These are phyloP conservation scores for Bruchidius siliquastri DNA, from an alignment of 2,888 invertebrate genomes.

Conservation along the genomic window DNA sequence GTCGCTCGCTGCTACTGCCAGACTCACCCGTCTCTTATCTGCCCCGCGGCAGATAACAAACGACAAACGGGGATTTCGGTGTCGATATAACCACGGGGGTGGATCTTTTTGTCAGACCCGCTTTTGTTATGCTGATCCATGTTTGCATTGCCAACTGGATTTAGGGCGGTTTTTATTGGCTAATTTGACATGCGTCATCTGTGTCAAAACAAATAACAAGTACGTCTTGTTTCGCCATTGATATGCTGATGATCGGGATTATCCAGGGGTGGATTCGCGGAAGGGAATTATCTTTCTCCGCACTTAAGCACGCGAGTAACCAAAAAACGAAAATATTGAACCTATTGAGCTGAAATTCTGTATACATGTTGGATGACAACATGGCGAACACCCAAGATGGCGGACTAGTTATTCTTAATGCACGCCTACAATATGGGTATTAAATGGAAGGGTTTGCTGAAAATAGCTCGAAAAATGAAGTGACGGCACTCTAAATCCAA, in stretches of 20 bases:
- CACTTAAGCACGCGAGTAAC: no score
- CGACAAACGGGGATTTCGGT: background rate
- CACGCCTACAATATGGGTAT: no score
- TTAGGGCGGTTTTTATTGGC: background rate
- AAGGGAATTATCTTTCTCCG: no score
- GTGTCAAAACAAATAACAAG: background rate
- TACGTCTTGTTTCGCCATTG: background rate
- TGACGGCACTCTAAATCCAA: no score
- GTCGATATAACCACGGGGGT: background rate
- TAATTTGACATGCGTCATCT: background rate
- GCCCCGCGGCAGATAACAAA: background rate
- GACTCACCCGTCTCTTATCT: background rate
- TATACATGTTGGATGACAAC: no score
- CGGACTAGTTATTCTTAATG: no score
- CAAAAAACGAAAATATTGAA: no score
- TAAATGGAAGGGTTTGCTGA: no score
- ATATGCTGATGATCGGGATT: background rate
- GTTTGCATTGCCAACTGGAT: background rate
- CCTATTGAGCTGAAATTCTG: no score
- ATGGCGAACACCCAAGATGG: no score
- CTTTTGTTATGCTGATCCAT: background rate
- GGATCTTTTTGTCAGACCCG: background rate
- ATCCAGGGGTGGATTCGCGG: no score
- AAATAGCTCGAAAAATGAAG: no score
- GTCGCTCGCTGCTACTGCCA: background rate